Percentiles rank a stretch among this genome's conserved stretches.
Conservation (phyloP, 2,888 invertebrate genomes). For the Tuta absoluta region DNA sequence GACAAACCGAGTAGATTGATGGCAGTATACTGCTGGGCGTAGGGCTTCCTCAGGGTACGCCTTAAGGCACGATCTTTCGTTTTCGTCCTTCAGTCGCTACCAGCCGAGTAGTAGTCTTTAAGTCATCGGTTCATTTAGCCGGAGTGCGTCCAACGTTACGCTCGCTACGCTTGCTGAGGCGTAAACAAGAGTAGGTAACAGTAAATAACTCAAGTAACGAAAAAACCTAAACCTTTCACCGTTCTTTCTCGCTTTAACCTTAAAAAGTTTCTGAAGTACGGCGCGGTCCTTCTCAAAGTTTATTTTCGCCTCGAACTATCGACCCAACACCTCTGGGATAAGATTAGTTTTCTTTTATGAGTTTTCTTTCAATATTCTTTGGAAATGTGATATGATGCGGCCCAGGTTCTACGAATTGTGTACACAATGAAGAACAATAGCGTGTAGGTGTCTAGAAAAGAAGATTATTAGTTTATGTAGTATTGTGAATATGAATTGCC, state of each 20-base stretch:
- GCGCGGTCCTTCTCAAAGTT: background rate
- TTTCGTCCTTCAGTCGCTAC: too few species aligned
- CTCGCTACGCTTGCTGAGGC: too few species aligned
- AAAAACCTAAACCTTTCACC: background rate
- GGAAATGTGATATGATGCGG: slow-evolving; percentile 6
- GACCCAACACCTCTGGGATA: slow-evolving; percentile 14
- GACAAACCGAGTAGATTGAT: too few species aligned
- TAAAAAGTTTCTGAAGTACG: background rate
- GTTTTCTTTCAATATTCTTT: slow-evolving; percentile 23
- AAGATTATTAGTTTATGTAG: background rate
- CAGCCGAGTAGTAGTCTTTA: too few species aligned
- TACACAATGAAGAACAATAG: background rate
- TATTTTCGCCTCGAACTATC: slow-evolving; percentile 22
- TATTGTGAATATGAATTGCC: background rate
- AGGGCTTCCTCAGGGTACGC: too few species aligned
- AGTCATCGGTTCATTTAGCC: too few species aligned
- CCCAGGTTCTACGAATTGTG: background rate
- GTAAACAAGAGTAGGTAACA: too few species aligned
- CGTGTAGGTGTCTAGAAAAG: background rate
- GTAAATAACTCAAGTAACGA: background rate
- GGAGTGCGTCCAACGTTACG: too few species aligned
- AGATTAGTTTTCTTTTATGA: slow-evolving; percentile 25
- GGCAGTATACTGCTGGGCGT: too few species aligned
- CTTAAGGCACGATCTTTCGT: too few species aligned
- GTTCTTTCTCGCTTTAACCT: background rate